Base-by-base conservation (phyloP, 2,797 vertebrate species). In the Sebastiscus albofasciatus region DNA sequence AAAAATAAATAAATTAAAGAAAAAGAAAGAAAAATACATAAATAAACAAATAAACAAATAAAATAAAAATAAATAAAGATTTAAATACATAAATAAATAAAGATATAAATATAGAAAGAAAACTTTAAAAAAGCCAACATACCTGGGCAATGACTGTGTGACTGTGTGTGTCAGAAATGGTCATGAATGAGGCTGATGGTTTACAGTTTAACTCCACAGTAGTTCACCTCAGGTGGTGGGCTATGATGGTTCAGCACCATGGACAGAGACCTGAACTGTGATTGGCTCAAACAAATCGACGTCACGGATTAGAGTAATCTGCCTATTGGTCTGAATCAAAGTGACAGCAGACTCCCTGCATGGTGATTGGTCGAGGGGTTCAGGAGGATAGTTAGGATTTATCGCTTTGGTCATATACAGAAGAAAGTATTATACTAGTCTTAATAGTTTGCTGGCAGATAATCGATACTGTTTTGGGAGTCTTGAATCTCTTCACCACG, bases 311-410 rank as follows among this genome's bases (percentile, higher is more conserved):
- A 92, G 27, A 77, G 80, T 79, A 71, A 89, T 83, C 77, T 39
- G 59, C 75, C 85, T 26, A 94, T 94, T 95, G 94, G 94, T 90
- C 85, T 60, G 83, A 68, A 76, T 86, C 77, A 85, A 72, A 80
- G 79, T 62, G 84, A 90, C 92, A 81, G 81, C 62, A 12, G 58
- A 65, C 5, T 69, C 11, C 10, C 34, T 39, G 60, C 61, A 5
- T 79, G 36, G 6, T 75, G 91, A 93, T 92, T 91, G 91, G 93
- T 74, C 7, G 75, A 75, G 4, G 27, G 33, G 14, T 61, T 59
- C 12, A 13, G 66, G 58, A 7, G 66, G 58, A 7, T 7, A 24
- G 5, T 27, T 10, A 1, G 70, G 81, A 75, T 90, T 83, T 82
- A 79, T 95, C 11, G 89, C 56, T 49, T 12, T 24, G 16, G n/a